phyloP scores from a whole-genome alignment of 2,888 invertebrate species.

The Phasia obesa region DNA sequence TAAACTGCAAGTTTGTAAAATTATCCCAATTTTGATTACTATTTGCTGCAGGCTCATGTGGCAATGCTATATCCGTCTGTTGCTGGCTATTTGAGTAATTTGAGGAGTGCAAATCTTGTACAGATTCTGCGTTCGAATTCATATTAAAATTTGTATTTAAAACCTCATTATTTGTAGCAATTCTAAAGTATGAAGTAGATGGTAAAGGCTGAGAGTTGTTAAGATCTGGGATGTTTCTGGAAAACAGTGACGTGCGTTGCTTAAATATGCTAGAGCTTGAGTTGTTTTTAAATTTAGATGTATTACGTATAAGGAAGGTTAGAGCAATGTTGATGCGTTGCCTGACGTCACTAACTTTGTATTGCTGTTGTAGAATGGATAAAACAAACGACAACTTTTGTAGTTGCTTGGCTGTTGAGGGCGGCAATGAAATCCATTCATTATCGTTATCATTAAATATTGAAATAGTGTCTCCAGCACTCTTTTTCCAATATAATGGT shows the following conservation, averaged over 20 bases:
- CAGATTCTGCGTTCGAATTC: constrained; percentile 7
- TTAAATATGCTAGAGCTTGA: constrained; percentile 18
- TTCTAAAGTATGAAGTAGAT: constrained; percentile 26
- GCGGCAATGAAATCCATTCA: constrained; percentile 59
- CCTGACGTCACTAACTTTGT: constrained; percentile 42
- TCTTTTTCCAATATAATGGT: constrained; percentile 58
- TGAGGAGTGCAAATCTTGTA: constrained; percentile 6
- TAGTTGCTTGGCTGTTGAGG: constrained; percentile 47
- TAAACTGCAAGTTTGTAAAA: constrained; percentile 38
- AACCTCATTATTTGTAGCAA: constrained; percentile 37
- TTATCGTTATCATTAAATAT: constrained; percentile 61
- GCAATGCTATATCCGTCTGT: neutral
- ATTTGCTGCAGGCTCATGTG: neutral
- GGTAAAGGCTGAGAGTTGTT: constrained; percentile 17
- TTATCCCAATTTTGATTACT: constrained; percentile 35
- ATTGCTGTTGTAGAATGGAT: constrained; percentile 60
- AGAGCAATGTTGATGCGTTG: constrained; percentile 62
- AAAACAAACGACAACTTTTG: constrained; percentile 57
- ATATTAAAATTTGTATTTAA: constrained; percentile 36
- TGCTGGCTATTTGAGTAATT: constrained; percentile 27
- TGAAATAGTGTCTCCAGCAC: constrained; percentile 48
- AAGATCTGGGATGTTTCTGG: constrained; percentile 26
- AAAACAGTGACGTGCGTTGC: constrained; percentile 35
- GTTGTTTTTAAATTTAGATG: constrained; percentile 47
- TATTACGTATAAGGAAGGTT: constrained; percentile 47